These are phyloP conservation scores for Rynchops niger DNA, from an alignment of 2,113 vertebrate genomes.

Conservation along the genomic window DNA sequence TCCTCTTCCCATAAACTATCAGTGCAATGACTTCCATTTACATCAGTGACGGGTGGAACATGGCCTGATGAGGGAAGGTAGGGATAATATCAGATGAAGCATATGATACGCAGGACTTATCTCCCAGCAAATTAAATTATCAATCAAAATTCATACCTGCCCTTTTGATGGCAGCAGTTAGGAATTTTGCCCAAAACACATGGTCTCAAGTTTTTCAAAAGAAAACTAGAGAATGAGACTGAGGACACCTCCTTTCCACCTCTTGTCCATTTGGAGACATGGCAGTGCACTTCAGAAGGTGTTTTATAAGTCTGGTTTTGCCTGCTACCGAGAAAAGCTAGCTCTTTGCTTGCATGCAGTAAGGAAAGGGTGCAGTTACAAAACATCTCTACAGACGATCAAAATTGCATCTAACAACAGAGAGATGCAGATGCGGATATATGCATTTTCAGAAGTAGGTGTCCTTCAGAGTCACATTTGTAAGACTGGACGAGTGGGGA, in stretches of 20 bases:
- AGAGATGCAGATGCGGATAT: not conserved
- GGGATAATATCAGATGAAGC: not conserved
- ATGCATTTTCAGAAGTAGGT: rapidly evolving
- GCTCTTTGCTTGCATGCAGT: not conserved
- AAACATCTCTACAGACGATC: not conserved
- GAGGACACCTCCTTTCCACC: not conserved
- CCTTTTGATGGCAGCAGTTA: not conserved
- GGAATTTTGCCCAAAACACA: not conserved
- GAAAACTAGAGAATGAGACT: not conserved
- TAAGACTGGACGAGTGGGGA: not conserved
- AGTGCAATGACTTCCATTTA: not conserved
- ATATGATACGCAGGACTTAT: not conserved
- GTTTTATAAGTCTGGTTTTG: not conserved
- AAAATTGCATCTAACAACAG: not conserved
- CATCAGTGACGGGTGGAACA: not conserved
- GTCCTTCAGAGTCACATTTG: not conserved
- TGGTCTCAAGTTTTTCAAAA: not conserved
- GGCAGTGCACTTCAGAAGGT: not conserved
- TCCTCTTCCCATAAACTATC: not conserved
- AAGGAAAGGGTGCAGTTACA: not conserved
- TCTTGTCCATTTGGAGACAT: not conserved
- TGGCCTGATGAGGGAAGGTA: not conserved
- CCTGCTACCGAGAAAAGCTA: not conserved
- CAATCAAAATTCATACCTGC: not conserved
- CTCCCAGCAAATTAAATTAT: not conserved